Base-by-base conservation (phyloP, 92 coral and sea anemone species). In the Blastomussa wellsi region DNA sequence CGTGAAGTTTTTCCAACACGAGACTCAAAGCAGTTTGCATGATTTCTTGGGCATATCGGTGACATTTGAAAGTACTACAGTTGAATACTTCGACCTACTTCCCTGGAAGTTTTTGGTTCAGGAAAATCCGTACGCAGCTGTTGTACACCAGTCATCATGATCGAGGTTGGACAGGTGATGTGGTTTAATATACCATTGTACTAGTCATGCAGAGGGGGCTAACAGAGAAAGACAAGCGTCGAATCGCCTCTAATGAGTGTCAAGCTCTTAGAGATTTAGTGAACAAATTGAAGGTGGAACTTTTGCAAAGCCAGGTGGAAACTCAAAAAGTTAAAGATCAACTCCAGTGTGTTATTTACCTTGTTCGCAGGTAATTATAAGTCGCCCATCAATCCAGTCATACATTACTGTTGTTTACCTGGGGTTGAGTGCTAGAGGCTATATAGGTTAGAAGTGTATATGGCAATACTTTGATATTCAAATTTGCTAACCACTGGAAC, bases 321-420 rank as follows among this genome's bases (percentile, higher is more conserved):
- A 83, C 92, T 53, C 92, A 92, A 52, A 94, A 89, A 80, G 88
- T 94, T 68, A 88, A 82, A 78, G 92, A 87, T 85, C 98, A 94
- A 67, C 89, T 94, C 64, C 93, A 94, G 48, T 90, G 98, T 75
- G 82, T 94, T 19, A 94, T 92, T 17, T 92, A 89, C 22, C 93
- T 94, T 67, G 98, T 94, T 75, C 90, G 90, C 71, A 92, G 93
- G 98, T 92, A n/a, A n/a, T n/a, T n/a, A n/a, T n/a, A 55, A 82
- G 87, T 73, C 19, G 22, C 7, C 19, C 7, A 39, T 28, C 28
- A 29, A 37, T 5, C 29, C 44, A 35, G 74, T 67, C 1, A 31
- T 7, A 3, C n/a, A n/a, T n/a, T n/a, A n/a, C 15, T 15, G 28
- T 57, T 57, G 22, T 5, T 57, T 22, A 19, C n/a, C 64, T 22